Conservation (phyloP, 2,888 invertebrate genomes). For the Melangyna quadrimaculata region DNA sequence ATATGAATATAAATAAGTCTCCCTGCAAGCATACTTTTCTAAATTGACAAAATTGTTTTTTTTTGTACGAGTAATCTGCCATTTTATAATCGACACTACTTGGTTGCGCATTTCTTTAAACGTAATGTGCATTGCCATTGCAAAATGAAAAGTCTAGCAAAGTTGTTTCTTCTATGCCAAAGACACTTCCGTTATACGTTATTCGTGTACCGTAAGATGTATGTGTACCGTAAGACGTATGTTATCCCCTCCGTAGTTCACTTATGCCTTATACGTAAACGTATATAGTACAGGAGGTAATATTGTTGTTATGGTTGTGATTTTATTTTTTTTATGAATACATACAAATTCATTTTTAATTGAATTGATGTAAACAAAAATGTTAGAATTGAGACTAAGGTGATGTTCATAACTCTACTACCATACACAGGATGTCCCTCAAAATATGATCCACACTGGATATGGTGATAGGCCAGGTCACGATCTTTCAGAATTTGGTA, state of each 20-base stretch:
- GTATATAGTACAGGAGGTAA: background rate
- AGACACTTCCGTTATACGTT: conserved; percentile 21
- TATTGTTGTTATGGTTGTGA: background rate
- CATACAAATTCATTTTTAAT: too few species aligned
- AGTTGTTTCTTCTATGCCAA: conserved; percentile 15
- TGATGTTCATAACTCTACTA: too few species aligned
- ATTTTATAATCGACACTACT: conserved; percentile 31
- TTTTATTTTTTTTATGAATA: background rate
- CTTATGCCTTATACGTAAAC: background rate
- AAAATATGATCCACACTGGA: too few species aligned
- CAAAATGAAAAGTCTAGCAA: conserved; percentile 13
- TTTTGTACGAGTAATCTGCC: background rate
- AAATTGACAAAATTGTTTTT: conserved; percentile 7
- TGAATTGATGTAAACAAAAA: too few species aligned
- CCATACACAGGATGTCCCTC: too few species aligned
- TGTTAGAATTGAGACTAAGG: too few species aligned
- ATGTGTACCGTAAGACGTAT: background rate
- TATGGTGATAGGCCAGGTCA: too few species aligned
- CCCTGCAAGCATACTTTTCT: background rate
- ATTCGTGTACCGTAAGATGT: too few species aligned
- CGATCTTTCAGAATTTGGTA: too few species aligned
- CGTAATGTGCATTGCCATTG: background rate
- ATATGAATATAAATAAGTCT: background rate
- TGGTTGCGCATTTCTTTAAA: conserved; percentile 26
- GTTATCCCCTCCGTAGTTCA: background rate